These are phyloP conservation scores for Parotocinclus haroldoi DNA, from an alignment of 2,797 vertebrate species.

Conservation along the genomic window DNA sequence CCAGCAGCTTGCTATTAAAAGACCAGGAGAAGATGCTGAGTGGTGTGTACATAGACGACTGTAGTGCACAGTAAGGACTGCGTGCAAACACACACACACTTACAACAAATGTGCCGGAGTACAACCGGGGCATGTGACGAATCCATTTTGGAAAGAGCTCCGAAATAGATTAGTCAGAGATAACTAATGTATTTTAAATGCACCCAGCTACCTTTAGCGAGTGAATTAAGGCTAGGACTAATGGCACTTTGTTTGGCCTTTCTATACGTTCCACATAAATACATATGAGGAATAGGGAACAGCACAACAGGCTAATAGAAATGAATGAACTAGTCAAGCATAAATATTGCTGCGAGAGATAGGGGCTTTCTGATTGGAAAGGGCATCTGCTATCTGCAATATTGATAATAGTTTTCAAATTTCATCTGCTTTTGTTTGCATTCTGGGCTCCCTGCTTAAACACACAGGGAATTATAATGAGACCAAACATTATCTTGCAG, in stretches of 20 bases:
- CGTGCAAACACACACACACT: constrained; percentile 46
- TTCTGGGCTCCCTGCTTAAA: constrained; percentile 99
- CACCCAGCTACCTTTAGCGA: constrained; percentile 66
- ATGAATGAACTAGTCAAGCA: constrained; percentile 99
- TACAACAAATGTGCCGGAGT: constrained; percentile 56
- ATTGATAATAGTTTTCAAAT: constrained; percentile 99
- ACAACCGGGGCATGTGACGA: constrained; percentile 58
- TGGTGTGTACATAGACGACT: constrained; percentile 56
- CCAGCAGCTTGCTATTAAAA: constrained; percentile 78
- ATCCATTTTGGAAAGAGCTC: constrained; percentile 61
- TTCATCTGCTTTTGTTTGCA: constrained; percentile 99
- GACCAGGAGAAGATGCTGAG: constrained; percentile 69
- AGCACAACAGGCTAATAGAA: constrained; percentile 98
- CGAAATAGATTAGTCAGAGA: constrained; percentile 68
- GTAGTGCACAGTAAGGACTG: constrained; percentile 36
- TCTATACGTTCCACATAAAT: constrained; percentile 81
- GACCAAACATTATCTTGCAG: constrained; percentile 97
- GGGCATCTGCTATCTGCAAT: constrained; percentile 99
- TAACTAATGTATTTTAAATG: constrained; percentile 76
- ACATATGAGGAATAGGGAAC: constrained; percentile 75
- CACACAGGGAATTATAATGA: constrained; percentile 99
- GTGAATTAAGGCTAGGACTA: constrained; percentile 76
- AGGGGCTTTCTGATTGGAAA: constrained; percentile 99
- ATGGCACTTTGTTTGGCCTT: constrained; percentile 79
- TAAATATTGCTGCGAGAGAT: constrained; percentile 98